Evolutionary conservation across 1,140 invertebrate genomes (phyloP).

Genomic region (Rhagoletis zephyria): DNA sequence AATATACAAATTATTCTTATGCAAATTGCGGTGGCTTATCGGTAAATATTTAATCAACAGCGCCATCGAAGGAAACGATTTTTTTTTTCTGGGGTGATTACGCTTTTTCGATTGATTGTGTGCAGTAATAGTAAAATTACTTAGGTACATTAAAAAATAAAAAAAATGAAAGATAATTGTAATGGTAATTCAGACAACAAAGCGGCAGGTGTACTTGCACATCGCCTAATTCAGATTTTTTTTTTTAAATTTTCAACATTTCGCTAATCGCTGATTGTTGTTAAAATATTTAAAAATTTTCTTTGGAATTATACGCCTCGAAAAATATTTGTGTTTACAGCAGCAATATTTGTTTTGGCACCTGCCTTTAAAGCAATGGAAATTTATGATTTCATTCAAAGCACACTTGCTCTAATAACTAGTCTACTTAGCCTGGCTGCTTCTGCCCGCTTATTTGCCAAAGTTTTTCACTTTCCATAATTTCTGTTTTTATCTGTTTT

Average conservation of each 20-base stretch:
- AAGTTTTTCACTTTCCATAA: background rate
- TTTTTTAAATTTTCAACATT: too few relatives aligned
- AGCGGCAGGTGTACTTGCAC: background rate
- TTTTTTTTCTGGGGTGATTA: background rate
- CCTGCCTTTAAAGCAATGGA: background rate
- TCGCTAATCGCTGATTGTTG: too few relatives aligned
- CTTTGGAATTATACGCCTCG: too few relatives aligned
- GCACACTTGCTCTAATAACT: background rate
- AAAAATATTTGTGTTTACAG: background rate
- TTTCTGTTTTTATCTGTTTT: constrained; percentile 22
- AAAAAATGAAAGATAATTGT: background rate
- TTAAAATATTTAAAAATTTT: too few relatives aligned
- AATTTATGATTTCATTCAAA: background rate
- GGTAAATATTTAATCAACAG: background rate
- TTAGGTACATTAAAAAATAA: background rate
- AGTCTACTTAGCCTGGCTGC: background rate
- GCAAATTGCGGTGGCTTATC: constrained; percentile 28
- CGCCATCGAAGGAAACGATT: background rate
- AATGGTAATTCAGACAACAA: background rate
- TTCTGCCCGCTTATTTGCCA: background rate
- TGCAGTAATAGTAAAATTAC: background rate
- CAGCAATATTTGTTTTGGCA: background rate
- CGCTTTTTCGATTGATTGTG: background rate
- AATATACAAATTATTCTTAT: constrained; percentile 41
- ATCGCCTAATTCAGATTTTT: too few relatives aligned